Evolutionary conservation across 2,888 invertebrate genomes (phyloP).

Genomic region (Platypus cylindrus): DNA sequence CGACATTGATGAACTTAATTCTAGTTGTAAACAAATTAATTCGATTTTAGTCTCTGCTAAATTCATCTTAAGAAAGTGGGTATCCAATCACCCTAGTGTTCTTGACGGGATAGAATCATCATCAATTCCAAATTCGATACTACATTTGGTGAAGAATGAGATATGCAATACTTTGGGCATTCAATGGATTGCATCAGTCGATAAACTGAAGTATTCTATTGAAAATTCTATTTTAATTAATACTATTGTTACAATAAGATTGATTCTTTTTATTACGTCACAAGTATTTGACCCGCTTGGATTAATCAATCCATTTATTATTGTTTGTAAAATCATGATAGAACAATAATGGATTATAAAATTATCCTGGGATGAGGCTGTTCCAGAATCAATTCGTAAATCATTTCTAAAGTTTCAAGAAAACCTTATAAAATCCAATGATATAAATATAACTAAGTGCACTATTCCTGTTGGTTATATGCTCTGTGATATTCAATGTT

Average conservation of each 20-base stretch:
- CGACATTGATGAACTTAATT: constrained; percentile 4
- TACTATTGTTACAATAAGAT: constrained; percentile 8
- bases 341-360: constrained; percentile 12
- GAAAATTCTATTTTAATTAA: not conserved
- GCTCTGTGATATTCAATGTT: constrained; percentile 7
- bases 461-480: too few species aligned
- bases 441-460: too few species aligned
- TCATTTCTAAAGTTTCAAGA: not conserved
- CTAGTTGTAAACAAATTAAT: not conserved
- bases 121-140: too few species aligned
- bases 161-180: constrained; percentile 12
- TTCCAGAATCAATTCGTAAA: constrained; percentile 7
- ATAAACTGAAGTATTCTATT: constrained; percentile 9
- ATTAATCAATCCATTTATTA: constrained; percentile 7
- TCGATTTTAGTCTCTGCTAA: constrained; percentile 5
- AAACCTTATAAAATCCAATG: too few species aligned
- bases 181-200: constrained; percentile 8
- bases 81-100: constrained; percentile 4
- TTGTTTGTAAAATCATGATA: constrained; percentile 10
- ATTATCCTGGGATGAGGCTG: constrained; percentile 9
- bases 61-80: constrained; percentile 11
- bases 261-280: constrained; percentile 8
- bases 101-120: too few species aligned
- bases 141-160: too few species aligned
- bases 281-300: constrained; percentile 13